phyloP scores from a whole-genome alignment of 2,113 vertebrate genomes.

The Lota lota region DNA sequence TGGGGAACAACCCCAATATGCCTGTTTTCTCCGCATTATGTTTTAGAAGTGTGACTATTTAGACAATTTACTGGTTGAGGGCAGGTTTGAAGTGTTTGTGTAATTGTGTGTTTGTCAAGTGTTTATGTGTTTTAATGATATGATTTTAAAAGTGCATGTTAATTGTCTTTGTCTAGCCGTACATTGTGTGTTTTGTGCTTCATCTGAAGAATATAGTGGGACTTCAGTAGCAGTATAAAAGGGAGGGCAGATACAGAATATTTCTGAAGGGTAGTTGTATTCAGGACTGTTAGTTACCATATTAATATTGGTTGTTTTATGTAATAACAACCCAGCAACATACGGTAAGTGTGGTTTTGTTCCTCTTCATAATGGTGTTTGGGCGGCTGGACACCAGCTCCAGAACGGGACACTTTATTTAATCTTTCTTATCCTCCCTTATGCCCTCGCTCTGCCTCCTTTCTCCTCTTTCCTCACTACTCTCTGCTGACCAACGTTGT shows the following conservation, averaged over 20 bases:
- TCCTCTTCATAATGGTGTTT: constrained; percentile 9
- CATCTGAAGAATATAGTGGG: no score
- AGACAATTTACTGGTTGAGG: no score
- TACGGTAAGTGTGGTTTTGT: constrained; percentile 60
- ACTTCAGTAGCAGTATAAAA: no score
- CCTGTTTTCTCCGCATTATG: no score
- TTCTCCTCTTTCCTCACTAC: constrained; percentile 4
- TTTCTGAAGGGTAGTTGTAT: background rate
- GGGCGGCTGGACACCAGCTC: background rate
- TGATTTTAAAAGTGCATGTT: no score
- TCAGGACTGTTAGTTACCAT: constrained; percentile 7
- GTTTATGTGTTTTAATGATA: no score
- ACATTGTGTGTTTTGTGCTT: no score
- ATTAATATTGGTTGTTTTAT: constrained; percentile 24
- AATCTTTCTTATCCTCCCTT: constrained; percentile 23
- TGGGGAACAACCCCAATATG: background rate
- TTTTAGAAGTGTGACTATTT: no score
- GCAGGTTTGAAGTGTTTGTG: no score
- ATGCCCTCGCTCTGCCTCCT: background rate
- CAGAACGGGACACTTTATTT: background rate
- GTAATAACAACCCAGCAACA: constrained; percentile 33
- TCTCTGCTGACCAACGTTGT: background rate
- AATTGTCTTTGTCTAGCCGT: no score
- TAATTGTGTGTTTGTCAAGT: no score
- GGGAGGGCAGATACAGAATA: background rate